Evolutionary conservation across 2,797 vertebrate genomes (phyloP).

Genomic region (Benthosema pterotum): DNA sequence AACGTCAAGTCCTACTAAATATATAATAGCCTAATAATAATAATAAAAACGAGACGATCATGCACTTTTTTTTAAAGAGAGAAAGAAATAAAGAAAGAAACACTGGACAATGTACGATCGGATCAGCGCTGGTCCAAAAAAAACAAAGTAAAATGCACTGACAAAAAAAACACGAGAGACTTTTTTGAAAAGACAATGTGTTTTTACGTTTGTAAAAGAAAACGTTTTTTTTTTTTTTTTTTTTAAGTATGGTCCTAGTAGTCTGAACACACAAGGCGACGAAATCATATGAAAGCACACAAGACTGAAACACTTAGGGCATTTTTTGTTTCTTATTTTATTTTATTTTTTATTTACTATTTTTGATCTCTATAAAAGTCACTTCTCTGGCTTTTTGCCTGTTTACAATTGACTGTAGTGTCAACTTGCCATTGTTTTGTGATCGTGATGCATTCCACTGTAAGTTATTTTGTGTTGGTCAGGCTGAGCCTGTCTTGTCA

Average conservation of each 20-base stretch:
- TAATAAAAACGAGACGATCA: slow-evolving; percentile 8
- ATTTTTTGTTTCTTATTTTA: too few species aligned
- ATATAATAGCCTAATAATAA: too few species aligned
- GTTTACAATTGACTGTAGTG: slow-evolving; percentile 74
- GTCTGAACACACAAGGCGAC: slow-evolving; percentile 2
- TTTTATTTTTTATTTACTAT: slow-evolving; percentile 45
- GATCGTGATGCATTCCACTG: slow-evolving; percentile 62
- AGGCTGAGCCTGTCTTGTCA: slow-evolving; percentile 61
- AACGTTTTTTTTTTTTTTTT: too few species aligned
- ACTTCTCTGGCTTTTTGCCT: slow-evolving; percentile 64
- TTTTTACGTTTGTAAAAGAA: slow-evolving; percentile 41
- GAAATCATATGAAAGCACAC: slow-evolving; percentile 24
- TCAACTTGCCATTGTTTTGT: slow-evolving; percentile 42
- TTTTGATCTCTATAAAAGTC: slow-evolving; percentile 51
- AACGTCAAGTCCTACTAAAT: slow-evolving; percentile 87
- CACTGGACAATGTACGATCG: slow-evolving; percentile 69
- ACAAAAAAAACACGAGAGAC: slow-evolving; percentile 25
- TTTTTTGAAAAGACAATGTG: slow-evolving; percentile 48
- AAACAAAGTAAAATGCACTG: slow-evolving; percentile 73
- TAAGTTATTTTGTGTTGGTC: slow-evolving; percentile 81
- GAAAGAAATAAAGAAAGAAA: slow-evolving; percentile 48
- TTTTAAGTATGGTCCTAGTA: too few species aligned
- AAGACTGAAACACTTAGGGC: slow-evolving; percentile 70
- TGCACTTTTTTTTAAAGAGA: slow-evolving; percentile 44
- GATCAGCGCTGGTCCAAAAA: slow-evolving; percentile 24